Evolutionary conservation across 2,888 invertebrate genomes (phyloP).

Genomic region (Cybosia mesomella): DNA sequence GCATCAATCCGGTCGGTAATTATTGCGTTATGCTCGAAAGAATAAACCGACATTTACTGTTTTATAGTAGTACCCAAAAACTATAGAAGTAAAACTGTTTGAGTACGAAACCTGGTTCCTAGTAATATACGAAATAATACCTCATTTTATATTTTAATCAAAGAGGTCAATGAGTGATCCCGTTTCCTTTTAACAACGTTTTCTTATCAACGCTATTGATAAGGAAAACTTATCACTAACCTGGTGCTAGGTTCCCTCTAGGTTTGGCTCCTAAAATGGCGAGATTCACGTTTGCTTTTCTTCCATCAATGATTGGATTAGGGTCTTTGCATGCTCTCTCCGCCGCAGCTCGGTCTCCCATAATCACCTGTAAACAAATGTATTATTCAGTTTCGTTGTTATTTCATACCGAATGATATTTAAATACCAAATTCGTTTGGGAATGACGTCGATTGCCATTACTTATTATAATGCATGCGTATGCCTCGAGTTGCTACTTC

Average conservation of each 20-base stretch:
- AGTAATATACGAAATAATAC: too few relatives aligned
- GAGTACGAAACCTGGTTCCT: too few relatives aligned
- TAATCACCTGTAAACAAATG: slow-evolving; percentile 94
- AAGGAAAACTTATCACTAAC: slow-evolving; percentile 74
- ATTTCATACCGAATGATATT: slow-evolving; percentile 51
- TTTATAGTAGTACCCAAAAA: background rate
- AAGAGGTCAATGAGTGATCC: slow-evolving; percentile 6
- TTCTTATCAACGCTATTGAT: slow-evolving; percentile 40
- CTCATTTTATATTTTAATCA: too few relatives aligned
- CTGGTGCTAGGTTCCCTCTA: slow-evolving; percentile 94
- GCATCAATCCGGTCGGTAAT: background rate
- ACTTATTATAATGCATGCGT: slow-evolving; percentile 83
- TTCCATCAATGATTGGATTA: slow-evolving; percentile 99
- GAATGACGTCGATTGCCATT: slow-evolving; percentile 73
- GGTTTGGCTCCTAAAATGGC: slow-evolving; percentile 99
- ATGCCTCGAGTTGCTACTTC: slow-evolving; percentile 74
- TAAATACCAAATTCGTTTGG: slow-evolving; percentile 61
- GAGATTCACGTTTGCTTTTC: slow-evolving; percentile 99
- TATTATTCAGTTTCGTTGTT: slow-evolving; percentile 14
- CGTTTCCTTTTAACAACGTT: slow-evolving; percentile 29
- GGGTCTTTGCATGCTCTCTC: slow-evolving; percentile 99
- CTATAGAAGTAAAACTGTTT: background rate
- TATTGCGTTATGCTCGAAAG: slow-evolving; percentile 1
- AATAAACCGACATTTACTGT: background rate
- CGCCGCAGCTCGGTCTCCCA: slow-evolving; percentile 97